Percentiles rank a stretch among this genome's conserved stretches.
These are phyloP conservation scores for Drosophila lini DNA, from an alignment of 1,140 invertebrate species.

Conservation along the genomic window DNA sequence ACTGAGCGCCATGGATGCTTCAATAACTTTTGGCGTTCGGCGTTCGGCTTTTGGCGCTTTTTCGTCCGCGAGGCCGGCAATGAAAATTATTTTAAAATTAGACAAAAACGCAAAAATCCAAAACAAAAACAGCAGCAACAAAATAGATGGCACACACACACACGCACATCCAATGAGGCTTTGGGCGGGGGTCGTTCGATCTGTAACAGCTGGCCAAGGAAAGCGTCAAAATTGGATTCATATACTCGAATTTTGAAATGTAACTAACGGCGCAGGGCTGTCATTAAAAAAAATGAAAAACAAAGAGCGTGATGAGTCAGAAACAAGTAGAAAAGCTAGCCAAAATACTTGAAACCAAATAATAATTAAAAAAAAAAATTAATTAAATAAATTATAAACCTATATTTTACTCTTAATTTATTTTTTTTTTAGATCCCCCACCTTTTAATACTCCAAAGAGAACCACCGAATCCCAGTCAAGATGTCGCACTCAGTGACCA, in stretches of 20 bases:
- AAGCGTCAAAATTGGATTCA: background rate
- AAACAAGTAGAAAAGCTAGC: background rate
- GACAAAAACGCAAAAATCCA: conserved; percentile 58
- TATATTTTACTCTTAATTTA: background rate
- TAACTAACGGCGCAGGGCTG: background rate
- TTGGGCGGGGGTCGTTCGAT: conserved; percentile 46
- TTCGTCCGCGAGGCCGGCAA: conserved; percentile 71
- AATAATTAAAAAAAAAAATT: too few relatives aligned
- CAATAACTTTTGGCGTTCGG: conserved; percentile 46
- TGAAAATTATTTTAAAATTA: conserved; percentile 79
- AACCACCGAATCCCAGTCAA: conserved; percentile 65
- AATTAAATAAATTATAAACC: background rate
- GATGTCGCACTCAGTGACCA: conserved; percentile 94
- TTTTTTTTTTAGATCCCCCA: conserved; percentile 25
- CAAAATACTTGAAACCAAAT: background rate
- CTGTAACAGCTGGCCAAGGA: conserved; percentile 46
- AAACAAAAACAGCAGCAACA: conserved; percentile 60
- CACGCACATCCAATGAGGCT: background rate
- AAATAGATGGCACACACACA: conserved; percentile 56
- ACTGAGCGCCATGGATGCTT: conserved; percentile 29
- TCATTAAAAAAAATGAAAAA: background rate
- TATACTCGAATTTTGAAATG: conserved; percentile 2
- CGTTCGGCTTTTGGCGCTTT: conserved; percentile 48
- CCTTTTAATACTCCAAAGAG: conserved; percentile 20
- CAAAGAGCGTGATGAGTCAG: background rate